These are phyloP conservation scores for Penaeus monodon DNA, from an alignment of 2,888 invertebrate genomes.

Conservation along the genomic window DNA sequence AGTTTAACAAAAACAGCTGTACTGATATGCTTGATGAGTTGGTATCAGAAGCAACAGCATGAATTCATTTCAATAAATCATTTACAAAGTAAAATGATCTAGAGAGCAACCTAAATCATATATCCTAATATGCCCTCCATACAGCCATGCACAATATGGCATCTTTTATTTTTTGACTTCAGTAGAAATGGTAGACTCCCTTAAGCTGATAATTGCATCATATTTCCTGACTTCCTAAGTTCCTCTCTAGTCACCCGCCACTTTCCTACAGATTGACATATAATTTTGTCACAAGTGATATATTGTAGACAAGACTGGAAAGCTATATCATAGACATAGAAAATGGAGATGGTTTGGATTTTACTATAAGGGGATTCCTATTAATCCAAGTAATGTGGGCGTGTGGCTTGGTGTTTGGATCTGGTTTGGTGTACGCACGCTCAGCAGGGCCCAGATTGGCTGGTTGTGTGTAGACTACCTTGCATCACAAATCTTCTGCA, in stretches of 20 bases:
- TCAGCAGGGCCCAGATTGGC: slow-evolving; percentile 47
- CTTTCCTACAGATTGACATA: slow-evolving; percentile 38
- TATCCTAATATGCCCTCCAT: slow-evolving; percentile 22
- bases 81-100: slow-evolving; percentile 13
- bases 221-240: slow-evolving; percentile 22
- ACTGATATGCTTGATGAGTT: slow-evolving; percentile 29
- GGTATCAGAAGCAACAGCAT: slow-evolving; percentile 32
- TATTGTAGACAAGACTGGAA: slow-evolving; percentile 23
- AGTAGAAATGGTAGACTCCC: slow-evolving; percentile 20
- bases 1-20: slow-evolving; percentile 15
- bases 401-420: slow-evolving; percentile 39
- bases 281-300: slow-evolving; percentile 38
- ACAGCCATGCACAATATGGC: slow-evolving; percentile 9
- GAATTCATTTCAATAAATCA: slow-evolving; percentile 7
- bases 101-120: slow-evolving; percentile 2
- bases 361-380: slow-evolving; percentile 3
- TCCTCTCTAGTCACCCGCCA: slow-evolving; percentile 38
- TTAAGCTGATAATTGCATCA: slow-evolving; percentile 30
- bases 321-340: slow-evolving; percentile 11
- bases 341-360: slow-evolving; percentile 16
- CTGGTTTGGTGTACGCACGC: slow-evolving; percentile 43
- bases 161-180: slow-evolving; percentile 5
- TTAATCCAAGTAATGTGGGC: slow-evolving; percentile 21
- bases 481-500: slow-evolving; percentile 44
- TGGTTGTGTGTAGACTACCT: slow-evolving; percentile 44